These are phyloP conservation scores for Tipula vernalis DNA, from an alignment of 2,888 invertebrate species.

Conservation along the genomic window DNA sequence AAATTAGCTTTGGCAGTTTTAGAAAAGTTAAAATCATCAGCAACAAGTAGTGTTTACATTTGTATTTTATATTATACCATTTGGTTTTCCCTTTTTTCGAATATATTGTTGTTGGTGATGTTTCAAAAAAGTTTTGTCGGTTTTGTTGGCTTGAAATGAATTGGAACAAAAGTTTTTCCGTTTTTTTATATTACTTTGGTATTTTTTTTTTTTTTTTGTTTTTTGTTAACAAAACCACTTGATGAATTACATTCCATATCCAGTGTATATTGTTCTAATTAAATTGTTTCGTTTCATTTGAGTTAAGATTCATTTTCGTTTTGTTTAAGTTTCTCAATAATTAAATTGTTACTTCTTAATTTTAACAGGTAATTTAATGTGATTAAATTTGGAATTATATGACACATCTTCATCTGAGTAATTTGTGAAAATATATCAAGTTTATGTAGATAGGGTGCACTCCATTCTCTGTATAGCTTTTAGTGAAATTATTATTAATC, in stretches of 20 bases:
- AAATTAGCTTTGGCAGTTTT: slow-evolving; percentile 4
- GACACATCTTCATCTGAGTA: neutral
- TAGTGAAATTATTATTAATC: too few species aligned
- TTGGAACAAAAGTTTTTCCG: neutral
- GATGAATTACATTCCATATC: neutral
- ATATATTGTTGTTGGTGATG: neutral
- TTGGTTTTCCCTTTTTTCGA: neutral
- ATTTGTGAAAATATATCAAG: neutral
- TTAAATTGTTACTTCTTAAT: neutral
- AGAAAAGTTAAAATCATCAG: neutral
- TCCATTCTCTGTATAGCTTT: too few species aligned
- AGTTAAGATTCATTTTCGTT: neutral
- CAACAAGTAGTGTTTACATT: neutral
- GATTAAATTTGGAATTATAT: neutral
- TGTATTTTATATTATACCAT: neutral
- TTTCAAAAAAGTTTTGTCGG: neutral
- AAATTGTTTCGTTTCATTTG: neutral
- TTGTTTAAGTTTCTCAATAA: neutral
- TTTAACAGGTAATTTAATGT: neutral
- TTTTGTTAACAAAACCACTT: neutral
- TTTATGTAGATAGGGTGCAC: neutral
- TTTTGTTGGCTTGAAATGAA: neutral
- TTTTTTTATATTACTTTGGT: too few species aligned
- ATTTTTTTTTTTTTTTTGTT: neutral
- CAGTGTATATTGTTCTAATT: neutral